Conservation (phyloP, 2,113 vertebrate genomes). For the Platysteira castanea region DNA sequence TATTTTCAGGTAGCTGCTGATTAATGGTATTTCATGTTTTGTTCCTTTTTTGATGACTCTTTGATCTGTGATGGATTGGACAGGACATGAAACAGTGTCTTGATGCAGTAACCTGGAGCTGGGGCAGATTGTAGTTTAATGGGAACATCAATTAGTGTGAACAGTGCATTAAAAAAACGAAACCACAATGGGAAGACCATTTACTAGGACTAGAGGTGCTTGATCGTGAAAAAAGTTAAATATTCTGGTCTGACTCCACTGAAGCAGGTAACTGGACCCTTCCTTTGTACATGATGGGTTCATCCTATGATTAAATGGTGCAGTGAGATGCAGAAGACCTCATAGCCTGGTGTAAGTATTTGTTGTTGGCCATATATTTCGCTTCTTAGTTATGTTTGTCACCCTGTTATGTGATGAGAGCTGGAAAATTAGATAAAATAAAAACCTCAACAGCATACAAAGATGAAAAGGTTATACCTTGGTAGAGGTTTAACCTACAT, state of each 20-base stretch:
- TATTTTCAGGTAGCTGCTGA: slow-evolving; percentile 12
- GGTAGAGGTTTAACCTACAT: not conserved
- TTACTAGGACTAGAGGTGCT: not conserved
- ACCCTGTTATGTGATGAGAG: not conserved
- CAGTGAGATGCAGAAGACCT: not conserved
- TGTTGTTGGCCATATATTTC: not conserved
- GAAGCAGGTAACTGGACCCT: not conserved
- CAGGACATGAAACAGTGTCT: not conserved
- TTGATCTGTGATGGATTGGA: not conserved
- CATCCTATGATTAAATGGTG: not conserved
- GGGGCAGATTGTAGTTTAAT: not conserved
- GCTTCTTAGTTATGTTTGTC: not conserved
- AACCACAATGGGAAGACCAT: not conserved
- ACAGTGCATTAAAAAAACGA: not conserved
- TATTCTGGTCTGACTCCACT: not conserved
- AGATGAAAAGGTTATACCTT: not conserved
- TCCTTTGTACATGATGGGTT: not conserved
- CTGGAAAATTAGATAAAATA: not conserved
- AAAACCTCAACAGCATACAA: not conserved
- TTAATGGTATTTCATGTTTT: slow-evolving; percentile 17
- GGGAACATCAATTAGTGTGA: not conserved
- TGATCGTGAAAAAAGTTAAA: not conserved
- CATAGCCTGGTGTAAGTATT: not conserved
- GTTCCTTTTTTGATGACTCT: not conserved
- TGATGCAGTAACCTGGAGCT: not conserved